phyloP scores from a whole-genome alignment of 2,113 vertebrate genomes.

The Ceratotherium simum region DNA sequence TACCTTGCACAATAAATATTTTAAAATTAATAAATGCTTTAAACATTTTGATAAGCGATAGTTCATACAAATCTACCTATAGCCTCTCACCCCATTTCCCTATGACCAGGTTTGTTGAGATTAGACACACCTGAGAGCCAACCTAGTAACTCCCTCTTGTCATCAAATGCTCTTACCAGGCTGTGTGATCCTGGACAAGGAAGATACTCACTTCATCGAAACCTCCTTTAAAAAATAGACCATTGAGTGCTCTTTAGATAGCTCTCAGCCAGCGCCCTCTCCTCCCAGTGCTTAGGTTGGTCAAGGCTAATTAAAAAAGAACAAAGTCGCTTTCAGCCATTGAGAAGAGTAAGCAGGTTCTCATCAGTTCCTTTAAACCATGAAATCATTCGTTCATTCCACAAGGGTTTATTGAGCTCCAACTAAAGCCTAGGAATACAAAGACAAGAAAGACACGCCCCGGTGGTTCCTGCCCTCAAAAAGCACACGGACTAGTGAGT shows the following conservation, averaged over 20 bases:
- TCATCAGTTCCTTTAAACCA: slow-evolving; percentile 37
- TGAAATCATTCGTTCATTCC: slow-evolving; percentile 40
- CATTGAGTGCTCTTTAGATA: slow-evolving; percentile 5
- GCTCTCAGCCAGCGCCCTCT: neutral
- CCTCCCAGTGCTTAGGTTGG: neutral
- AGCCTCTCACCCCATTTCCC: neutral
- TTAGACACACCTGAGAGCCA: slow-evolving; percentile 10
- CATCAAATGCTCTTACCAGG: slow-evolving; percentile 19
- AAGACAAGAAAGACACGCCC: neutral
- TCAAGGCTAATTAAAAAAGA: slow-evolving; percentile 43
- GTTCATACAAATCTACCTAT: neutral
- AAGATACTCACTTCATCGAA: neutral
- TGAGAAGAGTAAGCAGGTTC: slow-evolving; percentile 49
- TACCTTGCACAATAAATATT: slow-evolving; percentile 33
- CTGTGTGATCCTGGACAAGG: neutral
- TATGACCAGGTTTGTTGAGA: slow-evolving; percentile 45
- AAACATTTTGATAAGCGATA: slow-evolving; percentile 45
- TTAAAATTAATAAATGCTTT: slow-evolving; percentile 57
- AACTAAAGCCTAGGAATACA: neutral
- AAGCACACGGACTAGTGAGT: neutral
- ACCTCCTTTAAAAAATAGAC: slow-evolving; percentile 28
- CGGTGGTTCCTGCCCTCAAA: neutral
- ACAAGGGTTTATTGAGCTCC: slow-evolving; percentile 1
- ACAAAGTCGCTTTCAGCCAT: neutral
- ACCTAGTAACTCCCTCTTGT: neutral